phyloP scores from a whole-genome alignment of 2,113 vertebrate species.

The Amphilophus citrinellus region DNA sequence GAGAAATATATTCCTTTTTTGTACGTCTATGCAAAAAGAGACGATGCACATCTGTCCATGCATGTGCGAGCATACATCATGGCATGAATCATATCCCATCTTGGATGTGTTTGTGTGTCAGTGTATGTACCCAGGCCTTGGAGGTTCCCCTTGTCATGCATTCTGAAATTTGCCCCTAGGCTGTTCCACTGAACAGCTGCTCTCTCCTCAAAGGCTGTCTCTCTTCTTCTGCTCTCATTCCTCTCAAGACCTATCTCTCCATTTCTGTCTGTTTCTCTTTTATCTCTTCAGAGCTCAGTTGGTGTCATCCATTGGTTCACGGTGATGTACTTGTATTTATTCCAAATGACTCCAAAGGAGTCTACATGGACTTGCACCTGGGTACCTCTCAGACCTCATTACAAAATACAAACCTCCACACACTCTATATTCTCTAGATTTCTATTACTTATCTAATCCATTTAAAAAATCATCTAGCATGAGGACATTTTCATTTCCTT shows the following conservation, averaged over 20 bases:
- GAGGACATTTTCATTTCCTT: neutral
- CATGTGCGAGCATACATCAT: conserved; percentile 1
- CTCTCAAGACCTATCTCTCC: conserved; percentile 52
- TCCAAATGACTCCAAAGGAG: neutral
- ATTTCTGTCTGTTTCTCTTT: conserved; percentile 42
- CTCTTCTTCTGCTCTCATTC: conserved; percentile 70
- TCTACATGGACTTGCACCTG: conserved; percentile 13
- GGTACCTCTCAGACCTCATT: conserved; percentile 27
- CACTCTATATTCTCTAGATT: neutral
- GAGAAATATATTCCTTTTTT: neutral
- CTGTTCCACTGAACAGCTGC: conserved; percentile 74
- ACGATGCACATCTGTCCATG: neutral
- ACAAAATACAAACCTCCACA: neutral
- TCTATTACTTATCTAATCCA: neutral
- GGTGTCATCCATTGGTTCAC: conserved; percentile 2
- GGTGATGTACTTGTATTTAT: neutral
- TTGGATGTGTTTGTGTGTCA: conserved; percentile 30
- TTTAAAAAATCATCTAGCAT: neutral
- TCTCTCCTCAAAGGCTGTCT: conserved; percentile 70
- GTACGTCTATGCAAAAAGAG: neutral
- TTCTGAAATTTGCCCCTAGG: conserved; percentile 69
- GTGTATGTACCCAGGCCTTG: conserved; percentile 42
- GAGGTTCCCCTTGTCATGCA: conserved; percentile 71
- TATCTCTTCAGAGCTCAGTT: conserved; percentile 32
- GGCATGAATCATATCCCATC: conserved; percentile 15